Base-by-base conservation (phyloP, 2,113 vertebrate species). In the Halichoeres trimaculatus region DNA sequence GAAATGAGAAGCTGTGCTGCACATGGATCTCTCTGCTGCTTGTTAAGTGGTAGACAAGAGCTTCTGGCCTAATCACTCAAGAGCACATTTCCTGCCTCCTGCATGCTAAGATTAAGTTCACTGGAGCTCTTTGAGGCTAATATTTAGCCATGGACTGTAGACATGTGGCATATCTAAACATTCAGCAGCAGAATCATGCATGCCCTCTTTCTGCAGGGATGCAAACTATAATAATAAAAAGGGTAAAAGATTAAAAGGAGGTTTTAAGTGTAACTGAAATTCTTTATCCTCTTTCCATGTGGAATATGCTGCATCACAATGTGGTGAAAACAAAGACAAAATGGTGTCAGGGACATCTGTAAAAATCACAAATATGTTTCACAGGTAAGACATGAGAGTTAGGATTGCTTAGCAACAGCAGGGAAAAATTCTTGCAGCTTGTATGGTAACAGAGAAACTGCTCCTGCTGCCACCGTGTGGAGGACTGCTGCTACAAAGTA, bases 331-430 rank as follows among this genome's bases (percentile, higher is more conserved):
- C 70, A 85, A 86, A 88, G 85, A 90, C 85, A 89, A 87, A 88
- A 90, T 90, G 87, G 86, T 90, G 88, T 86, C 91, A 79, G 85
- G 74, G 81, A 82, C 85, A 84, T 87, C 79, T 72, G 85, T 81
- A 88, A 85, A 89, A 88, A 85, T 87, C 69, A 80, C 67, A 90
- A 83, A 80, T n/a, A n/a, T 83, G 76, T 90, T 90, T 81, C 85
- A 88, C 85, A 89, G 88, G 83, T 91, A 83, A 88, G 73, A 73
- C 74, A 85, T 67, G 72, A 71, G 81, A 90, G 65, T 80, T 70
- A 58, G 74, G 62, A 91, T 91, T 91, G 92, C 92, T 91, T 92
- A 92, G 92, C 90, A 94, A 94, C 92, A 92, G 90, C 81, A 87
- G 86, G 64, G 70, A 79, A 84, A 76, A 66, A 58, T 16, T 74